Conservation (phyloP, 2,888 invertebrate species). For the Tribolium freemani region DNA sequence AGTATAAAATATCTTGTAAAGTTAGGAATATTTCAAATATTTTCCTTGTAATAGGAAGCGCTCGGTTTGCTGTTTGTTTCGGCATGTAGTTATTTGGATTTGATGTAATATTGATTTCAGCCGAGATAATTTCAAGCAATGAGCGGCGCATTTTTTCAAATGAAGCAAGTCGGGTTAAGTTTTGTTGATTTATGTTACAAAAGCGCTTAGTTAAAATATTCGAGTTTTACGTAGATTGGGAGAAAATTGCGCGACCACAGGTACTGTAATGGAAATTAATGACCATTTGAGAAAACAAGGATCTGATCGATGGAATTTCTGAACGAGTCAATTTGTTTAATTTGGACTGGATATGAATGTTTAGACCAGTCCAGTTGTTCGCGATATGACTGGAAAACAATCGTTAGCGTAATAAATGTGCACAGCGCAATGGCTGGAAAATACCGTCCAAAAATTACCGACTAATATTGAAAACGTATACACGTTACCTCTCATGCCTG, state of each 20-base stretch:
- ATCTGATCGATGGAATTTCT: conserved; percentile 23
- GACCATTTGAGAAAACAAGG: conserved; percentile 21
- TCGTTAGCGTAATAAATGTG: conserved; percentile 23
- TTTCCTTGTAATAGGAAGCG: background rate
- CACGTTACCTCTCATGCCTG: conserved; percentile 11
- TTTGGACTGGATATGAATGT: conserved; percentile 53
- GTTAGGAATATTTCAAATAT: conserved; percentile 13
- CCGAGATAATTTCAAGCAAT: too few relatives aligned
- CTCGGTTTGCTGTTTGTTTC: background rate
- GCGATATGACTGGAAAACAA: conserved; percentile 34
- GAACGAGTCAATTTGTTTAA: background rate
- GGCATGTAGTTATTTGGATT: background rate
- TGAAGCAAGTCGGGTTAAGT: background rate
- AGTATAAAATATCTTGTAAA: conserved; percentile 18
- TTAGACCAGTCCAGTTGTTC: conserved; percentile 48
- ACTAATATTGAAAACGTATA: conserved; percentile 26
- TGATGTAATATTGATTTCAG: conserved; percentile 13
- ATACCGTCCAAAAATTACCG: conserved; percentile 21
- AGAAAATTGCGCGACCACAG: conserved; percentile 9
- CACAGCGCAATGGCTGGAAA: conserved; percentile 13
- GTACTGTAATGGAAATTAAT: conserved; percentile 11
- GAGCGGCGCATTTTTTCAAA: background rate
- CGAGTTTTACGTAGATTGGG: conserved; percentile 8
- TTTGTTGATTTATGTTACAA: conserved; percentile 15
- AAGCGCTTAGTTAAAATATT: conserved; percentile 3